These are phyloP conservation scores for Brachionus paranguensis DNA, from an alignment of 1,140 invertebrate species.

Conservation along the genomic window DNA sequence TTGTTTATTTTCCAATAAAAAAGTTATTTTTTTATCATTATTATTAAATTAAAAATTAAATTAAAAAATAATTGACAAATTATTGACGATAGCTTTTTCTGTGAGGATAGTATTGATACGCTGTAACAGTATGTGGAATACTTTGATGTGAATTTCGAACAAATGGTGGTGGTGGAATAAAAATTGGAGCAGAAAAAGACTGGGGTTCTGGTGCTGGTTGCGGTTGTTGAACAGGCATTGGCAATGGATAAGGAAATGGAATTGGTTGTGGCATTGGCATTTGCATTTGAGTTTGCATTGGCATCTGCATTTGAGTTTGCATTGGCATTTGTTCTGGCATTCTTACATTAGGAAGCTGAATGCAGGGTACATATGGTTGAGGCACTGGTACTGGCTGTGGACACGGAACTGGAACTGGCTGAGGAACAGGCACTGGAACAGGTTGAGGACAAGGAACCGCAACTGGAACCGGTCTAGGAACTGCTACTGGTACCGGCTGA, in stretches of 20 bases:
- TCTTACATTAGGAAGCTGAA: not conserved
- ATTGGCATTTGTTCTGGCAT: not conserved
- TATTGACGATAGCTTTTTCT: not conserved
- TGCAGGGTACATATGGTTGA: not conserved
- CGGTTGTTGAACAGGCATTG: not conserved
- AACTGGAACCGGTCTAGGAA: not conserved
- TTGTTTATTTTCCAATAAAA: not conserved
- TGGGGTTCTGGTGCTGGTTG: not conserved
- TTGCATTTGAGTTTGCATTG: too few relatives aligned
- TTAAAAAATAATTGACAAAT: not conserved
- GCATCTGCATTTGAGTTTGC: too few relatives aligned
- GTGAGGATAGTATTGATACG: not conserved
- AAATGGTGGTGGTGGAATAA: not conserved
- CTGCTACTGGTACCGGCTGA: not conserved
- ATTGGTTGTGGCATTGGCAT: not conserved
- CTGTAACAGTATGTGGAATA: not conserved
- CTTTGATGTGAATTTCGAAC: not conserved
- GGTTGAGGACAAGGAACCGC: not conserved
- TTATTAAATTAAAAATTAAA: not conserved
- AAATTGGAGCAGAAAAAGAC: not conserved
- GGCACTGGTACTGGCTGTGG: not conserved
- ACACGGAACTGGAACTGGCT: not conserved
- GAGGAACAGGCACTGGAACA: not conserved
- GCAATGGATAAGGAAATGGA: not conserved
- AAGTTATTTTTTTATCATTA: not conserved